Conservation (phyloP, 2,888 invertebrate species). For the Timema podura region DNA sequence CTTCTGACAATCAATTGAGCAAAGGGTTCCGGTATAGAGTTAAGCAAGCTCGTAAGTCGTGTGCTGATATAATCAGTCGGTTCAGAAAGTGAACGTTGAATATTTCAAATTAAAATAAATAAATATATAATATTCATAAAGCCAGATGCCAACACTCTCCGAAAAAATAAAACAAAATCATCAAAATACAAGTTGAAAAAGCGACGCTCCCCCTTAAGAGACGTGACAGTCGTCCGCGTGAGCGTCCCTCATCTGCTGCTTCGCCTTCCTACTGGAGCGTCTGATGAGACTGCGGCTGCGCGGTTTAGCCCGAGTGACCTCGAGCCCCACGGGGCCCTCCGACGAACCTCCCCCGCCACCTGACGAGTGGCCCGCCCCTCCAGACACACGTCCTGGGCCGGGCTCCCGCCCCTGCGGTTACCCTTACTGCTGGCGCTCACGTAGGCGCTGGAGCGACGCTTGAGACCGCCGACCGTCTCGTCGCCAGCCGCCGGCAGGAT, state of each 20-base stretch:
- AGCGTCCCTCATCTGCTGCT: constrained; percentile 70
- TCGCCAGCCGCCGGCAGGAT: constrained; percentile 59
- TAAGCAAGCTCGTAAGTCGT: no score
- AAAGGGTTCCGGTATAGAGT: no score
- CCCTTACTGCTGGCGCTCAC: constrained; percentile 47
- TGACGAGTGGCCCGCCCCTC: constrained; percentile 41
- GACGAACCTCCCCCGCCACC: constrained; percentile 37
- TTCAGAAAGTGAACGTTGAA: no score
- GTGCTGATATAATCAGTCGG: no score
- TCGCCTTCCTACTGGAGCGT: constrained; percentile 72
- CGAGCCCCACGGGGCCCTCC: constrained; percentile 34
- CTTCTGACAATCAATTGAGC: no score
- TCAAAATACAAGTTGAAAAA: no score
- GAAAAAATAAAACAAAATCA: no score
- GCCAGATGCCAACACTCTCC: no score
- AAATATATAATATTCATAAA: no score
- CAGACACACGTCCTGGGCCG: constrained; percentile 40
- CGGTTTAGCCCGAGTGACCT: constrained; percentile 55
- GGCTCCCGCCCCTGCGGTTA: constrained; percentile 43
- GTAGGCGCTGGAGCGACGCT: constrained; percentile 71
- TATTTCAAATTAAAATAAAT: no score
- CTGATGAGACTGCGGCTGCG: constrained; percentile 72
- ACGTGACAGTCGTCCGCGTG: constrained; percentile 67
- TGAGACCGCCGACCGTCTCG: constrained; percentile 55
- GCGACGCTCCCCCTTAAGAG: constrained; percentile 49